These are phyloP conservation scores for Tanypteryx hageni DNA, from an alignment of 2,888 invertebrate genomes.

Conservation along the genomic window DNA sequence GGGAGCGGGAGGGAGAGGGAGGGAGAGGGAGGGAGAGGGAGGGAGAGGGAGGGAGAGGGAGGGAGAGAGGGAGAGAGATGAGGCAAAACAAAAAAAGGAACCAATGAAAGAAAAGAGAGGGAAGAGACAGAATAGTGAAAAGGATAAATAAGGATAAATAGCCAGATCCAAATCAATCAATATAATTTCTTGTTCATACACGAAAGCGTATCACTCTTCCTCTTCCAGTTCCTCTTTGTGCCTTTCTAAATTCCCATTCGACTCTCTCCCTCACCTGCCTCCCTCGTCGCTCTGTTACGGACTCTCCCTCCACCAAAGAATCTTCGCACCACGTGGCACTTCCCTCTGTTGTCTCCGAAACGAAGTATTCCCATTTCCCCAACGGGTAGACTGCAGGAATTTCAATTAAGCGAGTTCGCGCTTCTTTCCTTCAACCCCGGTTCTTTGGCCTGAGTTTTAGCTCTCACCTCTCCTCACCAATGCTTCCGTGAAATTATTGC, in stretches of 20 bases:
- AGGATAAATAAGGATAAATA: no score
- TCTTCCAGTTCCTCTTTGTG: neutral
- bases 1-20: neutral
- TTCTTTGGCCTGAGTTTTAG: neutral
- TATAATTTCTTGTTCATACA: neutral
- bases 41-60: neutral
- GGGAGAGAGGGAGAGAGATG: neutral
- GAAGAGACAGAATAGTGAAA: neutral
- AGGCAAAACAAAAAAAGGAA: no score
- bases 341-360: neutral
- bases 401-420: constrained; percentile 18
- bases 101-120: no score
- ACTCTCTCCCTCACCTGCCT: neutral
- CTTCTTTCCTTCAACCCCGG: neutral
- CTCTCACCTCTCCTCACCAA: no score
- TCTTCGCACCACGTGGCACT: constrained; percentile 4
- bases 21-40: neutral
- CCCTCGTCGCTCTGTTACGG: neutral
- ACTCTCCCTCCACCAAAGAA: neutral
- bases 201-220: neutral
- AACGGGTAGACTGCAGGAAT: constrained; percentile 16
- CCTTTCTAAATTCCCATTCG: neutral
- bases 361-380: neutral
- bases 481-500: no score
- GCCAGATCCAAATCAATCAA: constrained; percentile 1